phyloP scores from a whole-genome alignment of 2,113 vertebrate genomes.

The Chloroceryle aenea region DNA sequence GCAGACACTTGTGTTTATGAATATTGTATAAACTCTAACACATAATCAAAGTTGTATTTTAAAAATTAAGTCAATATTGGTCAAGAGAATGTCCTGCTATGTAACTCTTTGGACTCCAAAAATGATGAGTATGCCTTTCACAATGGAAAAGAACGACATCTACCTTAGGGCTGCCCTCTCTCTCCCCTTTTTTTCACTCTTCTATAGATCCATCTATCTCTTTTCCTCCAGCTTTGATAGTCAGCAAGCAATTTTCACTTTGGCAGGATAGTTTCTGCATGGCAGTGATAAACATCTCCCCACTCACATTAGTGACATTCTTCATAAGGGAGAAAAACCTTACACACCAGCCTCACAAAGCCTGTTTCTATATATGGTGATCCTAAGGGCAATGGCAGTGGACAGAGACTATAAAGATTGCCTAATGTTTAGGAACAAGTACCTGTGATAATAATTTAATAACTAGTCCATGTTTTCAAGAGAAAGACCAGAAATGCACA shows the following conservation, averaged over 20 bases:
- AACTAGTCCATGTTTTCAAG: neutral
- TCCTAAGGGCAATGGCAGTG: neutral
- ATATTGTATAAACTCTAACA: constrained; percentile 69
- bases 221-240: neutral
- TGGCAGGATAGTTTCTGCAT: neutral
- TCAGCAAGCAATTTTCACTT: constrained; percentile 7
- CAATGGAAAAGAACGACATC: neutral
- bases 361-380: neutral
- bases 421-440: neutral
- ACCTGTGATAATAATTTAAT: neutral
- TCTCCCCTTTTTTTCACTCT: neutral
- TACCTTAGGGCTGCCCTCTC: neutral
- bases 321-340: neutral
- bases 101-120: constrained; percentile 26
- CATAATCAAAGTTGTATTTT: constrained; percentile 62
- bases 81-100: constrained; percentile 48
- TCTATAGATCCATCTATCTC: neutral
- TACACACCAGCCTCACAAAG: neutral
- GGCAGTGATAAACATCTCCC: neutral
- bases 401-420: neutral
- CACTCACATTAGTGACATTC: neutral
- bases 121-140: neutral
- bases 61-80: constrained; percentile 37
- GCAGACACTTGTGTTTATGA: constrained; percentile 67
- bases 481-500: neutral